phyloP scores from a whole-genome alignment of 2,888 invertebrate species.

The Digitonthophagus gazella region DNA sequence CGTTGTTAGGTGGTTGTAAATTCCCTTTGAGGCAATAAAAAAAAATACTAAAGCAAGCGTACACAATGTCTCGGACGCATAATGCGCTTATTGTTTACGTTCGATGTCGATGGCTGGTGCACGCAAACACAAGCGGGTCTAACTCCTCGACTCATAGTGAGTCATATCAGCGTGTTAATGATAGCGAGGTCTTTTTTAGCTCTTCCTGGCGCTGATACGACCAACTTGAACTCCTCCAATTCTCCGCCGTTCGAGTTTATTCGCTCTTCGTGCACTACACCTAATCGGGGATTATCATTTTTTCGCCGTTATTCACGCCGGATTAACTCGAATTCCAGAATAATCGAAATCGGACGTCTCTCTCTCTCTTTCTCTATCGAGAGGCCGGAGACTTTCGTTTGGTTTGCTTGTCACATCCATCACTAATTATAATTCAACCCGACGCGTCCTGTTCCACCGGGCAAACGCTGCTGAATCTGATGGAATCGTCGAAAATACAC shows the following conservation, averaged over 20 bases:
- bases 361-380: too few relatives aligned
- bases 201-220: neutral
- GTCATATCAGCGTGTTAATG: neutral
- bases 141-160: neutral
- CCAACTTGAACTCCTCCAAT: neutral
- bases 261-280: too few relatives aligned
- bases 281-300: too few relatives aligned
- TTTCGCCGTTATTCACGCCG: neutral
- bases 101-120: neutral
- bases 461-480: neutral
- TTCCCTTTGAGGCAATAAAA: neutral
- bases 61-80: neutral
- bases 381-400: neutral
- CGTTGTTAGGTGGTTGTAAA: neutral
- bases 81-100: neutral
- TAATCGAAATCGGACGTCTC: neutral
- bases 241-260: too few relatives aligned
- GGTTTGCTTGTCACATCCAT: neutral
- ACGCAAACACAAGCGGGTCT: neutral
- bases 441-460: neutral
- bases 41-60: neutral
- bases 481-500: neutral
- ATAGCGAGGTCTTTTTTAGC: neutral
- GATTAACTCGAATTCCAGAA: neutral
- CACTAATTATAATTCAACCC: neutral